A percentile compares a stretch with the other conserved stretches of the same genome.
Evolutionary conservation across 2,113 vertebrate genomes (phyloP).

Genomic region (Cyanocitta stelleri): DNA sequence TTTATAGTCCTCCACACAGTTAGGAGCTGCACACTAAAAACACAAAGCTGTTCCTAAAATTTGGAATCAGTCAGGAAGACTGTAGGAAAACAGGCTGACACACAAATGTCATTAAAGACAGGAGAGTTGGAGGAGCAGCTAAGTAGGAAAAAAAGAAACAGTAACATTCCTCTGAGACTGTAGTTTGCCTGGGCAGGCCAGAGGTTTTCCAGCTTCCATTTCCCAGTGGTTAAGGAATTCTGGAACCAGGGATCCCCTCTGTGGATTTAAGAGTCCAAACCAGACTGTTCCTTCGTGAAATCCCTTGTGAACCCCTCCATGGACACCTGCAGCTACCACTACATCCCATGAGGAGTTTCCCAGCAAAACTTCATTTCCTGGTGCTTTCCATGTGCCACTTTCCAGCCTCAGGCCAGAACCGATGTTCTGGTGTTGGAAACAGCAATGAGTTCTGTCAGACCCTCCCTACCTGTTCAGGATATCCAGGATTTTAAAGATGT

Average conservation of each 20-base stretch:
- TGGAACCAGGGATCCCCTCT: background rate
- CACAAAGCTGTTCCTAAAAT: background rate
- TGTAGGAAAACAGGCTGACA: background rate
- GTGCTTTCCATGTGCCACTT: rapidly evolving
- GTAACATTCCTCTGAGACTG: background rate
- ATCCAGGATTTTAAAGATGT: background rate
- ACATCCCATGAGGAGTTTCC: background rate
- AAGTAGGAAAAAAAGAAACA: background rate
- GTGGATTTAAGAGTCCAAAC: background rate
- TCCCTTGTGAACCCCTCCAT: rapidly evolving
- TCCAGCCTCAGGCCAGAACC: background rate
- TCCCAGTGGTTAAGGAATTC: background rate
- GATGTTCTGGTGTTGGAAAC: background rate
- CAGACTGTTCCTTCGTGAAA: background rate
- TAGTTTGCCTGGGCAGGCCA: background rate
- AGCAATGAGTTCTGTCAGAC: rapidly evolving
- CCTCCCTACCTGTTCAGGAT: background rate
- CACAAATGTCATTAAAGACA: too few species aligned
- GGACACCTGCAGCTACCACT: background rate
- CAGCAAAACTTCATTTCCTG: background rate
- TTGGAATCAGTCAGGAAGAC: background rate
- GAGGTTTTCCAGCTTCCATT: background rate
- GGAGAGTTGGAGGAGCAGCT: background rate
- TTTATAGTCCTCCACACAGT: background rate
- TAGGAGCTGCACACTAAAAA: background rate